Percentiles rank a stretch among this genome's conserved stretches.
Conservation (phyloP, 92 coral and sea anemone genomes). For the Pocillopora grandis region DNA sequence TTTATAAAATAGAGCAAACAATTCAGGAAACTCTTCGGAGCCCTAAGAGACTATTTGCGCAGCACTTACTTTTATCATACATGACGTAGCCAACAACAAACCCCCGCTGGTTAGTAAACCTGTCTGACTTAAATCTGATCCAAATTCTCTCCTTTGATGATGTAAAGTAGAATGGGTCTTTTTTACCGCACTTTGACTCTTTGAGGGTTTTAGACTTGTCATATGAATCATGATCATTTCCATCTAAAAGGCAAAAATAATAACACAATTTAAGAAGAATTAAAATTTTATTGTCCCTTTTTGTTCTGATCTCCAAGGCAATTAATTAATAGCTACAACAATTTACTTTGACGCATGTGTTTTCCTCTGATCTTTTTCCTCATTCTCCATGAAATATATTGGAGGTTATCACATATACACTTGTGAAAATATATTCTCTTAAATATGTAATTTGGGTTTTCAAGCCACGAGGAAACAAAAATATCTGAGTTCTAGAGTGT, state of each 20-base stretch:
- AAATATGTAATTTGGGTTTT: too few species aligned
- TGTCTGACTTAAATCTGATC: constrained; percentile 52
- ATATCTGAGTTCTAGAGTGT: too few species aligned
- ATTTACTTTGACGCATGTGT: too few species aligned
- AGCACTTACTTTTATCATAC: constrained; percentile 42
- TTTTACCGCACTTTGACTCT: constrained; percentile 44
- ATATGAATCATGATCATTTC: constrained; percentile 26
- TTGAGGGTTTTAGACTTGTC: constrained; percentile 39
- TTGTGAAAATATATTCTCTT: too few species aligned
- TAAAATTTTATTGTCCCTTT: too few species aligned
- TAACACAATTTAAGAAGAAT: not conserved
- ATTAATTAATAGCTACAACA: too few species aligned
- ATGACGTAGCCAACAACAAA: constrained; percentile 68
- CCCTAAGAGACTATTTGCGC: not conserved
- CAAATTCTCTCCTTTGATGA: constrained; percentile 43
- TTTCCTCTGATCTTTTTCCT: too few species aligned
- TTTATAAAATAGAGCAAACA: not conserved
- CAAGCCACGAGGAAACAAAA: too few species aligned
- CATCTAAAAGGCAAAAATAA: constrained; percentile 24
- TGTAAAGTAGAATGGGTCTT: constrained; percentile 46
- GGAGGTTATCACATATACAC: too few species aligned
- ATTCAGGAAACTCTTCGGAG: not conserved
- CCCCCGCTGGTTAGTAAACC: not conserved
- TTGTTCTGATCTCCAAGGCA: too few species aligned
- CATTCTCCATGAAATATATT: too few species aligned